Conservation (phyloP, 1,140 invertebrate species). For the Caenorhabditis briggsae region DNA sequence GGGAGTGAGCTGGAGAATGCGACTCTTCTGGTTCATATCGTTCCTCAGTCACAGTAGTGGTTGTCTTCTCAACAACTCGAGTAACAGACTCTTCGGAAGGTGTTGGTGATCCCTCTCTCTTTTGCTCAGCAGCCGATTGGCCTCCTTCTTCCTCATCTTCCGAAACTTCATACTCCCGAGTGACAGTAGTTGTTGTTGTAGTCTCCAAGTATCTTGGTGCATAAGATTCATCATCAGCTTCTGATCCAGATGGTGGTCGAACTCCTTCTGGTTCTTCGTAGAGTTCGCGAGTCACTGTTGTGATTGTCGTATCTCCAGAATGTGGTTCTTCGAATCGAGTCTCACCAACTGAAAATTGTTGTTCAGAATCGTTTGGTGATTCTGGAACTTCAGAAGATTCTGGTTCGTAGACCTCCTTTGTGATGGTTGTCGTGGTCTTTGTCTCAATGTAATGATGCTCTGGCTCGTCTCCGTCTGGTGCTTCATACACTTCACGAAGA, state of each 20-base stretch:
- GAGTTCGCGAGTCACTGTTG: constrained; percentile 8
- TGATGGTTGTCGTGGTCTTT: constrained; percentile 9
- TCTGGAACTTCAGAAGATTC: background rate
- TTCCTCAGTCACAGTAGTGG: constrained; percentile 23
- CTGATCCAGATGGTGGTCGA: constrained; percentile 23
- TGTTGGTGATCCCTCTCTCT: background rate
- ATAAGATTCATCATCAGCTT: constrained; percentile 49
- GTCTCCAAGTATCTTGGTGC: constrained; percentile 46
- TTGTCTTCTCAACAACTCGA: constrained; percentile 26
- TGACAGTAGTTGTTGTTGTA: constrained; percentile 43
- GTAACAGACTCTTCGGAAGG: constrained; percentile 19
- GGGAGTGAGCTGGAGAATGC: background rate
- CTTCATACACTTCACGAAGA: constrained; percentile 36
- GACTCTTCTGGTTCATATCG: constrained; percentile 13
- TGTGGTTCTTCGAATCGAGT: background rate
- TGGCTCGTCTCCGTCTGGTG: constrained; percentile 12
- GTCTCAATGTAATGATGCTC: constrained; percentile 38
- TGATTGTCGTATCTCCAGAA: background rate
- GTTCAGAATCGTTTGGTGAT: background rate
- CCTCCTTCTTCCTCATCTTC: background rate
- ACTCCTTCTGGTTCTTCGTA: constrained; percentile 49
- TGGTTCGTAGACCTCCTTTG: constrained; percentile 9
- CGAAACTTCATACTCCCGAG: constrained; percentile 34
- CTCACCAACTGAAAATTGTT: background rate
- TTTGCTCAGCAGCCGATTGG: background rate